Percentiles rank a stretch among this genome's conserved stretches.
phyloP scores from a whole-genome alignment of 2,888 invertebrate species.

The Mylabris sibirica region DNA sequence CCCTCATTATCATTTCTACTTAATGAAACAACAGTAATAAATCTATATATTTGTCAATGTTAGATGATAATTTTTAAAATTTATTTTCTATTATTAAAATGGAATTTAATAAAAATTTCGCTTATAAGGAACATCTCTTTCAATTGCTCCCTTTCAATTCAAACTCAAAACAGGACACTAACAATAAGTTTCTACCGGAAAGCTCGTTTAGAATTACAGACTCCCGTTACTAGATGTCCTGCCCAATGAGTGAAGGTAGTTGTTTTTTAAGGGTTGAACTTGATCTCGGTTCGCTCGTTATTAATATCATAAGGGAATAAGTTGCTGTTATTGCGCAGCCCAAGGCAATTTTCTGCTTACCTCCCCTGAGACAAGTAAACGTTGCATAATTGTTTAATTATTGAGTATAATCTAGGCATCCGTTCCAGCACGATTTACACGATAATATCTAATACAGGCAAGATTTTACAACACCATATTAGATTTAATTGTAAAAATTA shows the following conservation, averaged over 20 bases:
- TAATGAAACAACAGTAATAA: conserved; percentile 16
- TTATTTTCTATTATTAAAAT: conserved; percentile 32
- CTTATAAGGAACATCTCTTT: conserved; percentile 20
- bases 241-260: neutral
- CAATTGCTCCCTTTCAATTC: neutral
- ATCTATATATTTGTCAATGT: conserved; percentile 18
- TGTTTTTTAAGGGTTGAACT: neutral
- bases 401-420: conserved; percentile 61
- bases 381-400: conserved; percentile 63
- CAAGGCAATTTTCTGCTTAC: conserved; percentile 59
- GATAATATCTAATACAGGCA: conserved; percentile 42
- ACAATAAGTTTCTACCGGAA: no score
- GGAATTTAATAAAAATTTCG: conserved; percentile 24
- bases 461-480: conserved; percentile 33
- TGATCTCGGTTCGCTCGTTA: conserved; percentile 49
- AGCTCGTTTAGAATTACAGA: neutral
- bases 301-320: conserved; percentile 64
- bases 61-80: conserved; percentile 21
- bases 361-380: conserved; percentile 60
- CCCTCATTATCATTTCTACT: conserved; percentile 25
- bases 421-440: conserved; percentile 46
- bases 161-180: no score
- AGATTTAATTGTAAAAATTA: neutral
- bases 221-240: neutral
- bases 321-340: conserved; percentile 61